Evolutionary conservation across 2,113 vertebrate genomes (phyloP).

Genomic region (Channa maculata): DNA sequence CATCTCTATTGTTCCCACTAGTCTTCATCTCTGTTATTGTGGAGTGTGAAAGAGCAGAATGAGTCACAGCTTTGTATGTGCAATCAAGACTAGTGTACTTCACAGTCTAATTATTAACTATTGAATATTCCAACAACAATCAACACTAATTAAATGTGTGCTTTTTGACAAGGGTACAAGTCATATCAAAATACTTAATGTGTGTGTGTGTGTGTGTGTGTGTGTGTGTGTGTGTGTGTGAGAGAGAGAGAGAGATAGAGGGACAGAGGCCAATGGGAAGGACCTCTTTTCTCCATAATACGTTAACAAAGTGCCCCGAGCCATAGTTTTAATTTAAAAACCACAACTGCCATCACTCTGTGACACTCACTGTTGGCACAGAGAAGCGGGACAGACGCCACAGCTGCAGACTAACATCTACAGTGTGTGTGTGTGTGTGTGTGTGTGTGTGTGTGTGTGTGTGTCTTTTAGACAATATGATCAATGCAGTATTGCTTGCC

Average conservation of each 20-base stretch:
- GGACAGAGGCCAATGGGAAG: conserved; percentile 34
- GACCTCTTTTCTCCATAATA: conserved; percentile 88
- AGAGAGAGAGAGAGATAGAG: conserved; percentile 20
- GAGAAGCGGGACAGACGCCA: conserved; percentile 44
- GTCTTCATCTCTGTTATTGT: conserved; percentile 69
- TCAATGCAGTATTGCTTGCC: neutral
- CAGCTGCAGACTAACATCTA: conserved; percentile 35
- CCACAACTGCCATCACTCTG: conserved; percentile 38
- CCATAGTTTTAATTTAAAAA: conserved; percentile 76
- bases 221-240: conserved; percentile 22
- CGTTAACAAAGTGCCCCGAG: conserved; percentile 86
- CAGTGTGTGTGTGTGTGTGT: neutral
- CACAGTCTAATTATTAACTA: conserved; percentile 89
- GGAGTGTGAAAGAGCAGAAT: conserved; percentile 83
- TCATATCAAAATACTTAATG: conserved; percentile 86
- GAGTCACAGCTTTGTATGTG: conserved; percentile 84
- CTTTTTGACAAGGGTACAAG: conserved; percentile 89
- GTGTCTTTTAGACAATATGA: neutral
- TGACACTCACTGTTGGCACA: conserved; percentile 53
- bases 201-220: conserved; percentile 54
- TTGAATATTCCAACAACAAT: conserved; percentile 92
- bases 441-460: neutral
- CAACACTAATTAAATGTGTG: conserved; percentile 93
- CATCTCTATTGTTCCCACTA: conserved; percentile 40
- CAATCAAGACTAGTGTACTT: conserved; percentile 83